Conservation (phyloP, 2,888 invertebrate species). For the Dilophus febrilis region DNA sequence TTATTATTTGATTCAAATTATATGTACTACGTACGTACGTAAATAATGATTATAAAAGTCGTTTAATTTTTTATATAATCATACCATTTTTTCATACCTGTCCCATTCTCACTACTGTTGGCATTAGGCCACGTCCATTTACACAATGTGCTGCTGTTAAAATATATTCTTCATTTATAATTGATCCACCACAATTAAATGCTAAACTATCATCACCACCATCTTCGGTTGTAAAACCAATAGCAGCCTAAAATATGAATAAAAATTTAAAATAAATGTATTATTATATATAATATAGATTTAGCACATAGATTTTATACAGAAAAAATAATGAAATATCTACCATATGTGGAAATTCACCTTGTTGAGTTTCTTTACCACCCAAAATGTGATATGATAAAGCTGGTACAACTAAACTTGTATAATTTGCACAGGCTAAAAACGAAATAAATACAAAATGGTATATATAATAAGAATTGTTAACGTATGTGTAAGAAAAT, state of each 20-base stretch:
- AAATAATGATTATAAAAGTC: too few relatives aligned
- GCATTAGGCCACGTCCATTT: neutral
- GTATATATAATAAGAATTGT: too few relatives aligned
- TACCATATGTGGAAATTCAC: conserved; percentile 6
- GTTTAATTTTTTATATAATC: too few relatives aligned
- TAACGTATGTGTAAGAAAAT: too few relatives aligned
- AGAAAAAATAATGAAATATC: too few relatives aligned
- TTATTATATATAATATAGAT: too few relatives aligned
- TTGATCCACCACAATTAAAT: conserved; percentile 2
- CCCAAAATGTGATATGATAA: neutral
- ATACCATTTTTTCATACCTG: neutral
- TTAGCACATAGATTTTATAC: too few relatives aligned
- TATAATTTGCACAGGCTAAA: too few relatives aligned
- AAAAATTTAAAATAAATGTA: too few relatives aligned
- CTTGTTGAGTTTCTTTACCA: neutral
- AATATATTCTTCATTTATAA: neutral
- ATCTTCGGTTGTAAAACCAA: neutral
- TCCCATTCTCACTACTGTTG: conserved; percentile 1
- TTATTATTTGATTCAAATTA: too few relatives aligned
- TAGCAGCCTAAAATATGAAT: neutral
- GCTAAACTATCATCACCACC: neutral
- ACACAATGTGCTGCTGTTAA: conserved; percentile 6
- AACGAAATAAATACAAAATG: too few relatives aligned
- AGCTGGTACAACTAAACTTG: neutral
- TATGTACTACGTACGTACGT: too few relatives aligned